These are phyloP conservation scores for Chaetodon auriga DNA, from an alignment of 2,113 vertebrate genomes.

Conservation along the genomic window DNA sequence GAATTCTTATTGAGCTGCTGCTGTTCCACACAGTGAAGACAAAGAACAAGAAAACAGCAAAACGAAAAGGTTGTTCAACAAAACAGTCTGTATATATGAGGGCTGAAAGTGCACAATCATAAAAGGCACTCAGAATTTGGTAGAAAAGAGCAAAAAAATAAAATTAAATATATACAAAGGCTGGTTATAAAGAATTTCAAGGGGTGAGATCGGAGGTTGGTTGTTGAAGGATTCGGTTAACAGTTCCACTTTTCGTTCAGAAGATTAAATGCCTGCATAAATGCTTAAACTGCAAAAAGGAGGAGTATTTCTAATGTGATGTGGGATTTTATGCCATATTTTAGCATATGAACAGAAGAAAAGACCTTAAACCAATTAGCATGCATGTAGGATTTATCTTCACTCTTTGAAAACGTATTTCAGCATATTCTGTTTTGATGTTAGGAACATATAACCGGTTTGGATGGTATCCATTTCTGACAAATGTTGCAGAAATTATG, in stretches of 20 bases:
- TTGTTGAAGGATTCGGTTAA: neutral
- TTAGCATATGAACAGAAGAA: neutral
- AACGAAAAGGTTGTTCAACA: neutral
- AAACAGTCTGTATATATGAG: neutral
- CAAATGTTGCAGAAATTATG: neutral
- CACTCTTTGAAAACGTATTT: neutral
- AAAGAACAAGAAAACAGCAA: neutral
- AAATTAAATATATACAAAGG: neutral
- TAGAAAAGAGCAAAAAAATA: neutral
- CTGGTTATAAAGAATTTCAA: neutral
- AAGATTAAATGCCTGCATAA: neutral
- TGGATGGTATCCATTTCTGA: neutral
- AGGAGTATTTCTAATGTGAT: neutral
- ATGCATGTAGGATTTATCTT: neutral
- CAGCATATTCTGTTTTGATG: neutral
- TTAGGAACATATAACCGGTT: neutral
- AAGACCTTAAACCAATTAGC: neutral
- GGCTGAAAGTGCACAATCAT: neutral
- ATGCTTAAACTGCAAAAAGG: neutral
- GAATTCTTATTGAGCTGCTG: neutral
- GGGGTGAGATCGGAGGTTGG: neutral
- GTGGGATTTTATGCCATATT: neutral
- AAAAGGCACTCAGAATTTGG: neutral
- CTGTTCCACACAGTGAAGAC: constrained; percentile 11
- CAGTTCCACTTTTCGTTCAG: neutral